Conservation (phyloP, 1,140 invertebrate species). For the Cotesia vestalis region DNA sequence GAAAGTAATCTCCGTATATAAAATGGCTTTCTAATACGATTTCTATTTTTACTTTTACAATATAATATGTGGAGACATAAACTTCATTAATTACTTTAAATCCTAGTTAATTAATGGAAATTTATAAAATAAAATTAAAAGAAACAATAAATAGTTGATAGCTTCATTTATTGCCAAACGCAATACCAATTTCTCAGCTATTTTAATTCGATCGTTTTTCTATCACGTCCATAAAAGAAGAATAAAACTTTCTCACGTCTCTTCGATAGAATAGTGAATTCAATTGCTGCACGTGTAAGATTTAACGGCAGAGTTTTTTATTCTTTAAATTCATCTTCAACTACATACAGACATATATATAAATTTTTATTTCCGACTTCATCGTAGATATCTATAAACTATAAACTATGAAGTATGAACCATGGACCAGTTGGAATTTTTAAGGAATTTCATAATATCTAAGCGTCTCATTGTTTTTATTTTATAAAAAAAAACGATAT, state of each 20-base stretch:
- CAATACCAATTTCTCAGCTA: not conserved
- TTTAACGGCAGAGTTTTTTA: constrained; percentile 19
- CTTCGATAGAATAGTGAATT: not conserved
- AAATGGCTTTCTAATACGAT: too few relatives aligned
- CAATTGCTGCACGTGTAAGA: constrained; percentile 14
- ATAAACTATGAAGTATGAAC: not conserved
- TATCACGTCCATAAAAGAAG: not conserved
- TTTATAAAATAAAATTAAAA: too few relatives aligned
- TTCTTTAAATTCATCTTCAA: constrained; percentile 18
- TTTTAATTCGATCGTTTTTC: too few relatives aligned
- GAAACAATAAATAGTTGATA: not conserved
- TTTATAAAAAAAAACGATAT: too few relatives aligned
- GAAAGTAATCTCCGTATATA: not conserved
- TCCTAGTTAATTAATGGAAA: too few relatives aligned
- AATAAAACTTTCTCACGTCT: constrained; percentile 6
- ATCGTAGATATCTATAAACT: too few relatives aligned
- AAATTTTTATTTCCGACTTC: not conserved
- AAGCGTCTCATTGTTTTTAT: too few relatives aligned
- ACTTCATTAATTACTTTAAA: too few relatives aligned
- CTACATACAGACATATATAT: not conserved
- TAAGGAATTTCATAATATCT: too few relatives aligned
- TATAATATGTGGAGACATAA: too few relatives aligned
- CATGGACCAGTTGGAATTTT: too few relatives aligned
- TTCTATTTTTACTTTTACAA: too few relatives aligned
- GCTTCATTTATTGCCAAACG: not conserved